Evolutionary conservation across 2,797 vertebrate species (phyloP), one percentile per base, ranked within the genome.

Genomic region (Myoxocephalus aenaeus): DNA sequence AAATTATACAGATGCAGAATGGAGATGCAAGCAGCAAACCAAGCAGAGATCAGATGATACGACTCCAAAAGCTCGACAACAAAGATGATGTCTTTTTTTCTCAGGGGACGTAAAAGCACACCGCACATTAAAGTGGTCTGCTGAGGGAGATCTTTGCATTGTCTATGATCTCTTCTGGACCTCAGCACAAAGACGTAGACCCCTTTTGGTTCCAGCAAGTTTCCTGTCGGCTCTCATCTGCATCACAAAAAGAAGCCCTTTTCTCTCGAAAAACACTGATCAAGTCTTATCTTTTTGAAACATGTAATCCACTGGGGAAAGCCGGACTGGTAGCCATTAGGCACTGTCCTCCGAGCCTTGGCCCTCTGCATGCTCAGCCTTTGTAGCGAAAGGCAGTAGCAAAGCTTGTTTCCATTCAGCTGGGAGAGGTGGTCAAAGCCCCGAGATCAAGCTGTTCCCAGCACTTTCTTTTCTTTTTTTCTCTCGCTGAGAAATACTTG

Each of bases 161-260:
- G 64, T 79, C 72, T 76, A 25, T 68, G 40, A 71, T 61, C 59
- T 85, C 80, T 67, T 86, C 79, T 83, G 65, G 85, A 87, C 72
- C 71, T 70, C 75, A 50, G 57, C 70, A 75, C 59, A 78, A 82
- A 90, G 74, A 86, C 70, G 75, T 29, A 76, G 75, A 77, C 69
- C 48, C 46, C 61, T 64, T 57, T 76, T 32, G 44, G 74, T 87
- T 86, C 64, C 73, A 79, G 72, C 44, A 67, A 65, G 77, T 82
- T 90, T 83, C 74, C 85, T 68, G 85, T 83, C 86, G 61, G 65
- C 83, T 87, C 87, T 90, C 86, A 91, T 92, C 81, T 87, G 86
- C 90, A 90, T 92, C 80, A 90, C 70, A 86, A 86, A 91, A 76
- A 84, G 85, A 81, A 53, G 54, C n/a, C 46, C 71, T 82, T 71